phyloP scores from a whole-genome alignment of 1,140 invertebrate species.

The Archivesica marissinica region DNA sequence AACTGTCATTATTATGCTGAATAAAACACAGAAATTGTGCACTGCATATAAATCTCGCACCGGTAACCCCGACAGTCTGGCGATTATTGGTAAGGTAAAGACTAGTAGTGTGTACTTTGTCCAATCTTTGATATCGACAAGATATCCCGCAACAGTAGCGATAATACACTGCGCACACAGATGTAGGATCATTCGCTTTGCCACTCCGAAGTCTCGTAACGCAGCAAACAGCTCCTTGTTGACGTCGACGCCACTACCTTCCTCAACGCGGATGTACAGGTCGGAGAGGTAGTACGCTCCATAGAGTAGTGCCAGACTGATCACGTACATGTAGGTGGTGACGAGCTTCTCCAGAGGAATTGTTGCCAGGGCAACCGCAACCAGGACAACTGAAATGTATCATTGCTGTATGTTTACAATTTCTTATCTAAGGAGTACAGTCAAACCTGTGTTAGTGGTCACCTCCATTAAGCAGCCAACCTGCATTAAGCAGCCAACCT shows the following conservation, averaged over 20 bases:
- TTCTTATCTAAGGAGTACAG: no score
- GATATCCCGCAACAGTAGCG: constrained; percentile 83
- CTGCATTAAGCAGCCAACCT: no score
- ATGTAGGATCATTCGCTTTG: constrained; percentile 80
- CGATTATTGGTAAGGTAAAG: constrained; percentile 85
- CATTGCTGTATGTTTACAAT: no score
- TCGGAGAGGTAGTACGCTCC: constrained; percentile 84
- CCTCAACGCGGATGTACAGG: constrained; percentile 82
- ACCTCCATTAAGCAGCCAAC: no score
- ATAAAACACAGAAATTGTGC: constrained; percentile 85
- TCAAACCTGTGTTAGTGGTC: no score
- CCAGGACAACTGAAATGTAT: constrained; percentile 84
- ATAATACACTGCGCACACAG: constrained; percentile 84
- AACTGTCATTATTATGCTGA: constrained; percentile 82
- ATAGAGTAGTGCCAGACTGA: constrained; percentile 83
- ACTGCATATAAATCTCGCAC: constrained; percentile 83
- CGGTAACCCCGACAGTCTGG: constrained; percentile 84
- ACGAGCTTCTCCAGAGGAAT: constrained; percentile 85
- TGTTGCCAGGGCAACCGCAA: constrained; percentile 85
- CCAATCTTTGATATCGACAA: constrained; percentile 84
- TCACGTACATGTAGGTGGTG: constrained; percentile 85
- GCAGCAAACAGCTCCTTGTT: constrained; percentile 70
- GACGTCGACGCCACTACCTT: constrained; percentile 69
- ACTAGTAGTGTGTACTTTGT: constrained; percentile 81
- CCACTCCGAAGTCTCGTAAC: constrained; percentile 74